Base-by-base conservation (phyloP, 2,888 invertebrate genomes). In the Meghimatium bilineatum region DNA sequence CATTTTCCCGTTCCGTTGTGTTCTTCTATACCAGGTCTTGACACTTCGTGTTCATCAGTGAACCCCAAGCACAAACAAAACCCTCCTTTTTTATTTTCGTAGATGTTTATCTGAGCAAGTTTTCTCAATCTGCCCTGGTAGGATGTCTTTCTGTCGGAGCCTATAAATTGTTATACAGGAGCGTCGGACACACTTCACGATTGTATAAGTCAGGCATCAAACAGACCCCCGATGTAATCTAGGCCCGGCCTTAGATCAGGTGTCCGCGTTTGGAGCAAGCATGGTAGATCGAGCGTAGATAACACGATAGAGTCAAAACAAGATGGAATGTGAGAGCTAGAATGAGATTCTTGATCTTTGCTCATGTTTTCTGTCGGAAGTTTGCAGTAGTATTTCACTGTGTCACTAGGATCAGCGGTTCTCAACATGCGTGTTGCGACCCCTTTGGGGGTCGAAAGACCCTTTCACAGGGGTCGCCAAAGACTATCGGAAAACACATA, bases 211-310 rank as follows among this genome's bases (percentile, higher is more conserved):
- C 32, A 74, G 32, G 66, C 78, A 66, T 78, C 78, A 67, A 44
- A 52, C 26, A 78, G 78, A 36, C 67, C 63, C 44, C 2, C 67
- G 78, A 78, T 78, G 78, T 78, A 78, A 78, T 78, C 78, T 78
- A 44, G 44, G 29, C 78, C 78, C 38, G 29, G 38, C 34, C 66
- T 78, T 78, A 78, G 78, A 78, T 78, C 78, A 29, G 38, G 29
- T 78, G 78, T 78, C 78, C 29, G 32, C 5, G 44, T n/a, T 8
- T 17, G 20, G 66, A 63, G 66, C 38, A 20, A 38, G 44, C 23
- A 14, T 3, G 60, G 14, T 66, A 78, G 78, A 78, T 78, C 10
- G 17, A 49, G 44, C 6, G 49, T 63, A 49, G 78, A 78, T 78
- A 78, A 44, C 66, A 49, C 32, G 44, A 78, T 66, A 78, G 78